Conservation (phyloP, 2,888 invertebrate genomes). For the Willowsia nigromaculata region DNA sequence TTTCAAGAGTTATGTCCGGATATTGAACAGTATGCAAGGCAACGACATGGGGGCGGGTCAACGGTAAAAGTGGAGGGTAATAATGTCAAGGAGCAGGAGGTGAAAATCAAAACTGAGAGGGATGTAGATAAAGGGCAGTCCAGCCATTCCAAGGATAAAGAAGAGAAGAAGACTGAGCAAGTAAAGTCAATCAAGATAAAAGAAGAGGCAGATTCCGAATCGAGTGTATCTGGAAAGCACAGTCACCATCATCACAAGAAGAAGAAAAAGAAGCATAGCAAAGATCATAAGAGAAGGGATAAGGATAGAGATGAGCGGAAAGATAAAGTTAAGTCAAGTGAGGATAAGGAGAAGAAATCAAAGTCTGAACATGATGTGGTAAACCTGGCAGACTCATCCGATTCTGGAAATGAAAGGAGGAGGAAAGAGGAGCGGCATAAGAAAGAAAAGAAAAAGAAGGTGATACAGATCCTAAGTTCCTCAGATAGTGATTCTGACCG, state of each 20-base stretch:
- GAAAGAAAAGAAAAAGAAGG: conserved; percentile 46
- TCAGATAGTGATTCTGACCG: conserved; percentile 15
- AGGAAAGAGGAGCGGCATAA: not conserved
- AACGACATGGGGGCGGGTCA: no score
- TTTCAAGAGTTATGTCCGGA: conserved; percentile 67
- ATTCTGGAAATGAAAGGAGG: conserved; percentile 24
- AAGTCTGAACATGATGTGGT: not conserved
- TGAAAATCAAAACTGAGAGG: no score
- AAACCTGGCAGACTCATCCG: conserved; percentile 10
- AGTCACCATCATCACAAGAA: conserved; percentile 44
- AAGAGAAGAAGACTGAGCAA: not conserved
- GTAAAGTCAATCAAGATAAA: not conserved
- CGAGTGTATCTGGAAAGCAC: not conserved
- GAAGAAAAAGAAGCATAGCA: conserved; percentile 52
- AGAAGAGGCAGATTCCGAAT: conserved; percentile 6
- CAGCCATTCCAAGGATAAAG: not conserved
- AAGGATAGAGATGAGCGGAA: conserved; percentile 14
- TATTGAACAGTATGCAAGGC: not conserved
- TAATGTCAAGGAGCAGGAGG: not conserved
- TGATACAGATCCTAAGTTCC: not conserved
- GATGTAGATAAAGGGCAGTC: no score
- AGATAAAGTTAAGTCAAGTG: not conserved
- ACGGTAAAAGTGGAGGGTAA: not conserved
- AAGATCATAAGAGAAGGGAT: conserved; percentile 19
- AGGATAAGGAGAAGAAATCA: not conserved